Conservation (phyloP, 2,888 invertebrate genomes). For the Dolichopus griseipennis region DNA sequence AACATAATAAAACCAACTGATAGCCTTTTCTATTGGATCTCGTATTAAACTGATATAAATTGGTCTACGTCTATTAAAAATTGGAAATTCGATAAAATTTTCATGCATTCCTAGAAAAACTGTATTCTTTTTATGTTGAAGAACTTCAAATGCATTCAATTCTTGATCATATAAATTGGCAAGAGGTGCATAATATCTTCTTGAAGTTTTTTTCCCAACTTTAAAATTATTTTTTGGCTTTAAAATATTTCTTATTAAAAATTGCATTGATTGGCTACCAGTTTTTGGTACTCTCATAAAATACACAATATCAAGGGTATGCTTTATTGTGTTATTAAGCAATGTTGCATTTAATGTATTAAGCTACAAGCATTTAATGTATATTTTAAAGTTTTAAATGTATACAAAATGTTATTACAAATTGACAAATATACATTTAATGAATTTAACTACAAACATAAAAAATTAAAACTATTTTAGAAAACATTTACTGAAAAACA, state of each 20-base stretch:
- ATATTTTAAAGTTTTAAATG: no score
- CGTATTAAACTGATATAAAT: slow-evolving; percentile 81
- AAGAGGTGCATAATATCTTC: not conserved
- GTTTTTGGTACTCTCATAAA: slow-evolving; percentile 4
- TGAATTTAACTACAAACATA: no score
- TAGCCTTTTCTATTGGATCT: slow-evolving; percentile 78
- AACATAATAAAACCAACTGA: slow-evolving; percentile 83
- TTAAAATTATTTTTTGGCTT: not conserved
- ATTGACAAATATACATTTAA: no score
- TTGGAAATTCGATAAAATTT: slow-evolving; percentile 77
- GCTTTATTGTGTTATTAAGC: not conserved
- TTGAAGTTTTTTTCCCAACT: not conserved
- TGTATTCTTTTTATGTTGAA: not conserved
- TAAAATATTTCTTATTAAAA: not conserved
- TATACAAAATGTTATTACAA: no score
- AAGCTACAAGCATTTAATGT: not conserved
- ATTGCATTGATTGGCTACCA: not conserved
- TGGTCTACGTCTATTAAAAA: slow-evolving; percentile 65
- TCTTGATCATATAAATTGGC: not conserved
- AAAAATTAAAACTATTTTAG: no score
- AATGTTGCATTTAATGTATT: not conserved
- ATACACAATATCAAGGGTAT: not conserved
- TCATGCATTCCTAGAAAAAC: slow-evolving; percentile 48
- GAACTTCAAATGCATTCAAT: not conserved
- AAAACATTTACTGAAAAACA: no score